phyloP scores from a whole-genome alignment of 37 sponge, comb jelly and placozoan species.

The Ephydatia muelleri region DNA sequence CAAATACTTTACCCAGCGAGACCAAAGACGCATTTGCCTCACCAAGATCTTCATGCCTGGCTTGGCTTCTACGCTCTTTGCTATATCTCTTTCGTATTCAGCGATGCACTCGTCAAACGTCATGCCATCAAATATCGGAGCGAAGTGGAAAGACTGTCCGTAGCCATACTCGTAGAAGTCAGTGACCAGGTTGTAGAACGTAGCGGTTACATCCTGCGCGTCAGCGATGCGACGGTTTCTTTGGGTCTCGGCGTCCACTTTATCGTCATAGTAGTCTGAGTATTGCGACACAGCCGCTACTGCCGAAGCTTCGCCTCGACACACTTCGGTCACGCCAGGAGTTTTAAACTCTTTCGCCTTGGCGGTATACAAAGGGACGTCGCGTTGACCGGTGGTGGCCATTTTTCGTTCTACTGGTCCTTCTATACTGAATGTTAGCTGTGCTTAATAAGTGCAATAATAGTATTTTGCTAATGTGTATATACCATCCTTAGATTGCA shows the following conservation, averaged over 20 bases:
- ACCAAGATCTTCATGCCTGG: constrained; percentile 74
- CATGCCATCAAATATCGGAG: constrained; percentile 46
- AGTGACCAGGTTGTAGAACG: constrained; percentile 69
- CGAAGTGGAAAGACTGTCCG: constrained; percentile 77
- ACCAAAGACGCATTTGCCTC: constrained; percentile 5
- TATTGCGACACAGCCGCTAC: not conserved
- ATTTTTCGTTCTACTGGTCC: not conserved
- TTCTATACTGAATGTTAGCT: no score
- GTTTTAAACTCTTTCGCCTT: not conserved
- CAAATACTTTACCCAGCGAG: not conserved
- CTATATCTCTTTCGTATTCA: constrained; percentile 39
- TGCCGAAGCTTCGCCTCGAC: not conserved
- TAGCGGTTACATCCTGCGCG: constrained; percentile 3
- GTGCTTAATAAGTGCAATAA: not conserved
- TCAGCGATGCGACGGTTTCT: constrained; percentile 24
- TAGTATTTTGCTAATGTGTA: not conserved
- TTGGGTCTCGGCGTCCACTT: not conserved
- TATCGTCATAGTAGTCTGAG: not conserved
- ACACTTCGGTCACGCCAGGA: not conserved
- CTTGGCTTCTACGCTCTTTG: constrained; percentile 14
- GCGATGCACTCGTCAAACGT: constrained; percentile 42
- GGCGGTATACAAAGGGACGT: not conserved
- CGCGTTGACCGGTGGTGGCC: not conserved
- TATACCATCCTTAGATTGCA: not conserved
- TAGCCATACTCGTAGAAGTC: constrained; percentile 86